Evolutionary conservation across 2,797 vertebrate species (phyloP).

Genomic region (Acanthis flammea): DNA sequence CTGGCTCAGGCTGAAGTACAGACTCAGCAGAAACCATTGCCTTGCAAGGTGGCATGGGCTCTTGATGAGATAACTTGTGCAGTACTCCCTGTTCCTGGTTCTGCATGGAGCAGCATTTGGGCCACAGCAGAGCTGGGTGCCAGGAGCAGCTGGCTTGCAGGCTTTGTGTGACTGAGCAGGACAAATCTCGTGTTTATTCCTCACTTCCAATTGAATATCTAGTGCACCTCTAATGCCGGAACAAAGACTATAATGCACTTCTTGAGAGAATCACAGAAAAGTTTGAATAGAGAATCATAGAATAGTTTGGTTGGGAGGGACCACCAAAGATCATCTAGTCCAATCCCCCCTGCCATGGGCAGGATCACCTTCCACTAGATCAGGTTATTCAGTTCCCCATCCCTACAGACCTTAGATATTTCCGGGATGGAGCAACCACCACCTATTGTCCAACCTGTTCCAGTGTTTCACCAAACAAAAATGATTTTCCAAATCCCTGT

Average conservation of each 20-base stretch:
- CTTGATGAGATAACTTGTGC: neutral
- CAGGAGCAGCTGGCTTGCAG: neutral
- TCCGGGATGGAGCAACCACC: neutral
- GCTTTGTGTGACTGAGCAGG: neutral
- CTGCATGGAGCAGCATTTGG: accelerated
- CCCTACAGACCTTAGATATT: neutral
- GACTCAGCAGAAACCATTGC: neutral
- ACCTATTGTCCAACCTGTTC: neutral
- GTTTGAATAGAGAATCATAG: neutral
- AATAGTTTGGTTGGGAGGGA: neutral
- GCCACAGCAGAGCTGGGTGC: neutral
- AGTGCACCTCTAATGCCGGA: neutral
- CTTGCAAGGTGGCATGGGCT: neutral
- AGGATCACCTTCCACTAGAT: neutral
- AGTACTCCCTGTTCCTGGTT: neutral
- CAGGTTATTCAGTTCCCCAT: neutral
- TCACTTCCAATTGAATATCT: neutral
- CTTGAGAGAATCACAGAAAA: neutral
- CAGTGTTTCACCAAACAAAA: neutral
- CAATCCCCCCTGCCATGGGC: neutral
- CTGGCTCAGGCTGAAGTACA: neutral
- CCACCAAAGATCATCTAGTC: neutral
- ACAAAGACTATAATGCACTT: neutral
- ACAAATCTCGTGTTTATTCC: neutral
- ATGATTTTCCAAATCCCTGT: neutral